Evolutionary conservation across 2,113 vertebrate species (phyloP).

Genomic region (Talpa occidentalis): DNA sequence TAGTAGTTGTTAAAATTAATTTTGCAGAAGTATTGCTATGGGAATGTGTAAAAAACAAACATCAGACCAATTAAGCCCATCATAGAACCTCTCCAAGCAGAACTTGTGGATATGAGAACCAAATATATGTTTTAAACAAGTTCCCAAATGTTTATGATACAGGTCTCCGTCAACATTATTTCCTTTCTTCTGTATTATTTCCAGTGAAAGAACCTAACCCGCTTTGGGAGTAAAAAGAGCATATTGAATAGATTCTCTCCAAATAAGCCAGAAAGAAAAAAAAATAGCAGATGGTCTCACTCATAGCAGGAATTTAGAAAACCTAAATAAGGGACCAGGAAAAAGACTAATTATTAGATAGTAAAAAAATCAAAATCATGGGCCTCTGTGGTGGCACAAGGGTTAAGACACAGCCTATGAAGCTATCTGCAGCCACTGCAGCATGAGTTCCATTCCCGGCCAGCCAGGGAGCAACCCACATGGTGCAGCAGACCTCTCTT

Average conservation of each 20-base stretch:
- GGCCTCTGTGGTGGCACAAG: too few species aligned
- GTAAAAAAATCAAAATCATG: too few species aligned
- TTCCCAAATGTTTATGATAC: background rate
- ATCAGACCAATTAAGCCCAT: background rate
- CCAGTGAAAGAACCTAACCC: background rate
- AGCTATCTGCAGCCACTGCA: too few species aligned
- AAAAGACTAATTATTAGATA: too few species aligned
- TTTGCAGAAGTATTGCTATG: background rate
- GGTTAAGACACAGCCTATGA: too few species aligned
- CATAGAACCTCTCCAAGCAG: background rate
- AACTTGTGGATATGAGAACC: background rate
- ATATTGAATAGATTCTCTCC: background rate
- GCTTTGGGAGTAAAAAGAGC: conserved; percentile 6
- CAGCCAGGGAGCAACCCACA: too few species aligned
- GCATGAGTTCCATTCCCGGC: too few species aligned
- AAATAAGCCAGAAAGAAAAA: too few species aligned
- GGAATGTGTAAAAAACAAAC: background rate
- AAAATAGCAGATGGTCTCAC: too few species aligned
- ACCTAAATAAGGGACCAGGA: too few species aligned
- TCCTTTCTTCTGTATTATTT: background rate
- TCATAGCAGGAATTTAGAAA: too few species aligned
- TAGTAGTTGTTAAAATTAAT: background rate
- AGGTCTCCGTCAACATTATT: background rate
- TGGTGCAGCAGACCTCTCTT: too few species aligned
- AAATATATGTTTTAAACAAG: background rate